Conservation (phyloP, 2,888 invertebrate genomes). For the Ditula angustiorana region DNA sequence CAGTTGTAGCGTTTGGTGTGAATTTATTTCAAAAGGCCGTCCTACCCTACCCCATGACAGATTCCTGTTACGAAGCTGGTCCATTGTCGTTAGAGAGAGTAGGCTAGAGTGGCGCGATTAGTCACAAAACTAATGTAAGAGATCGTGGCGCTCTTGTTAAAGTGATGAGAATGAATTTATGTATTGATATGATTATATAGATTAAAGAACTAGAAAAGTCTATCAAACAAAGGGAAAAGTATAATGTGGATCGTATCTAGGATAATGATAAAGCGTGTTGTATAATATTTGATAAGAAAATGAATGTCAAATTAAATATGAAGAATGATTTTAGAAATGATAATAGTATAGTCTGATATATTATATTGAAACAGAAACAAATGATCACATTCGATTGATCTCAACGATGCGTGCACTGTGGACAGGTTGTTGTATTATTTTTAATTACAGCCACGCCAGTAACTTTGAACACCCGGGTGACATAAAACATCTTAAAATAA, state of each 20-base stretch:
- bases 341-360: constrained; percentile 9
- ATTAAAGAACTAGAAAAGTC: constrained; percentile 11
- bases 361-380: constrained; percentile 7
- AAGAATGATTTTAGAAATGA: constrained; percentile 1
- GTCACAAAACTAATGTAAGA: background rate
- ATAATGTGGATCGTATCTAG: constrained; percentile 2
- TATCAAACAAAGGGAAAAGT: constrained; percentile 3
- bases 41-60: too few relatives aligned
- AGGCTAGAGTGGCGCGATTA: background rate
- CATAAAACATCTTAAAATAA: too few relatives aligned
- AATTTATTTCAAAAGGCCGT: too few relatives aligned
- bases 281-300: constrained; percentile 12
- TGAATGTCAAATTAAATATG: constrained; percentile 18
- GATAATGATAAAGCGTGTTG: background rate
- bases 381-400: constrained; percentile 35
- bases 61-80: background rate
- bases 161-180: constrained; percentile 21
- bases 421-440: constrained; percentile 14
- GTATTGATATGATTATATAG: constrained; percentile 10
- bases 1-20: background rate
- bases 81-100: constrained; percentile 5
- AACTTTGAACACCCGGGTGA: too few relatives aligned
- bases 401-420: constrained; percentile 19
- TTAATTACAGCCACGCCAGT: too few relatives aligned
- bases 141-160: constrained; percentile 11